Conservation (phyloP, 2,888 invertebrate genomes). For the Notodonta ziczac region DNA sequence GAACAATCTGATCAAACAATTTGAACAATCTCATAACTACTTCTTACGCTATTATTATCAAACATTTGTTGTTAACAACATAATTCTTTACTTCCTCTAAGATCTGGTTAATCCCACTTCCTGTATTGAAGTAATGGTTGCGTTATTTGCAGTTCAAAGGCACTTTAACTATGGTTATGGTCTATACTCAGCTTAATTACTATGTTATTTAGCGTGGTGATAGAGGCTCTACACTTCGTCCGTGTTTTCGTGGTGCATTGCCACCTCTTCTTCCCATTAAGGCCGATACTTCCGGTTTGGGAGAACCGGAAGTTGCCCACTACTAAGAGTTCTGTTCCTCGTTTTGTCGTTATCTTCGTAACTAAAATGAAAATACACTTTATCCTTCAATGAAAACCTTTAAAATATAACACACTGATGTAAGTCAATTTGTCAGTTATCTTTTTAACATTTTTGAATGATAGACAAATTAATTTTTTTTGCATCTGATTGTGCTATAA, state of each 20-base stretch:
- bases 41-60: no score
- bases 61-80: no score
- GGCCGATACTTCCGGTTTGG: conserved; percentile 31
- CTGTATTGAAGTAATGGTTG: no score
- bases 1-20: no score
- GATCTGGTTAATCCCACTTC: no score
- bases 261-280: conserved; percentile 40
- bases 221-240: conserved; percentile 43
- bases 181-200: conserved; percentile 22
- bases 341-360: background rate
- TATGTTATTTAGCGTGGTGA: conserved; percentile 33
- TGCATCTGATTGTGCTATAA: no score
- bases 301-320: conserved; percentile 39
- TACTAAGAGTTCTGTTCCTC: conserved; percentile 22
- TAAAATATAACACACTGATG: background rate
- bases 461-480: no score
- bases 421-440: no score
- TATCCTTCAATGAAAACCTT: background rate
- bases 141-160: background rate
- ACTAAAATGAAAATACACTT: conserved; percentile 5
- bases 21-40: no score
- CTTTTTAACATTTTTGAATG: no score
- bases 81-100: no score
- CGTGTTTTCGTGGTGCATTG: conserved; percentile 46
- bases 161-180: conserved; percentile 25